A percentile compares a stretch with the other conserved stretches of the same genome.
phyloP scores from a whole-genome alignment of 2,797 vertebrate species.

The Diplodus sargus region DNA sequence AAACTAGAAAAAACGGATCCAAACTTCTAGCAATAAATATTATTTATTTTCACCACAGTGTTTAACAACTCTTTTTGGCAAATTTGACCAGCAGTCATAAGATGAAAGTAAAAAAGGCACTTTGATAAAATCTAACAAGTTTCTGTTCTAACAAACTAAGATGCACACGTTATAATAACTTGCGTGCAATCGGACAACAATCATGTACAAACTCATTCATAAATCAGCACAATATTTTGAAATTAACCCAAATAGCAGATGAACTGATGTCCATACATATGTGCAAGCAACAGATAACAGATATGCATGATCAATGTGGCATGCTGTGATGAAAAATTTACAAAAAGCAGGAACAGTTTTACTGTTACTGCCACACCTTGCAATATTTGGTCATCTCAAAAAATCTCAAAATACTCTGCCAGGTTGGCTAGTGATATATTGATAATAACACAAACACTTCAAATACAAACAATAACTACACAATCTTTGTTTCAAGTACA shows the following conservation, averaged over 20 bases:
- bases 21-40: slow-evolving; percentile 62
- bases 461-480: slow-evolving; percentile 47
- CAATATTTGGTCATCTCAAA: slow-evolving; percentile 78
- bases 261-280: slow-evolving; percentile 14
- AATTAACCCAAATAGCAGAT: slow-evolving; percentile 15
- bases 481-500: slow-evolving; percentile 73
- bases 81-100: slow-evolving; percentile 42
- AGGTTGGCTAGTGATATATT: slow-evolving; percentile 7
- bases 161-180: slow-evolving; percentile 36
- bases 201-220: background rate
- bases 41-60: slow-evolving; percentile 64
- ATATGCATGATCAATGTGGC: slow-evolving; percentile 9
- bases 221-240: slow-evolving; percentile 1
- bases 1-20: background rate
- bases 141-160: background rate
- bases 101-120: slow-evolving; percentile 61
- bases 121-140: slow-evolving; percentile 43
- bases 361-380: slow-evolving; percentile 54
- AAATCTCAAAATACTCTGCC: slow-evolving; percentile 52
- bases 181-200: slow-evolving; percentile 24
- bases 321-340: slow-evolving; percentile 36
- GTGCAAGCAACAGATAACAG: slow-evolving; percentile 8
- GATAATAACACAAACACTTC: slow-evolving; percentile 35
- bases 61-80: slow-evolving; percentile 58
- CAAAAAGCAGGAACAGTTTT: slow-evolving; percentile 56